Percentiles rank a stretch among this genome's conserved stretches.
Evolutionary conservation across 2,113 vertebrate genomes (phyloP).

Genomic region (Ciconia stormi): DNA sequence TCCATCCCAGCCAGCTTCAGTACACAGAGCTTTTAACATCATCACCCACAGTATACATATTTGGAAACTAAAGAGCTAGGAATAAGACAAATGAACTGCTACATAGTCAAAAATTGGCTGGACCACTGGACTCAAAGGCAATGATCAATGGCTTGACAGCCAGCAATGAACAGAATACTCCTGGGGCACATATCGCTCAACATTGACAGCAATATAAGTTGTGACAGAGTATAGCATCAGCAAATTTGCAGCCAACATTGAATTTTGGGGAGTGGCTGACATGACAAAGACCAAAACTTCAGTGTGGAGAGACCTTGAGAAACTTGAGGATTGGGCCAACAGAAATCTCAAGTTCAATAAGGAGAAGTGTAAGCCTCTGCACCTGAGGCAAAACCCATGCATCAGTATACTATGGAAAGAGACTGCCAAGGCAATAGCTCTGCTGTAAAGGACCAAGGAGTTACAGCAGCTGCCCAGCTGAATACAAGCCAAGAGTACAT

Average conservation of each 20-base stretch:
- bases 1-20: neutral
- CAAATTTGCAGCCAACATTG: neutral
- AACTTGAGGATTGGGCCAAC: neutral
- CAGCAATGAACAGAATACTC: neutral
- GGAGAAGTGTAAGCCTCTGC: neutral
- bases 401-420: neutral
- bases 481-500: neutral
- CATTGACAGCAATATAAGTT: neutral
- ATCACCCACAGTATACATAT: neutral
- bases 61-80: neutral
- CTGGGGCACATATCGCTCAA: neutral
- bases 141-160: neutral
- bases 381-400: neutral
- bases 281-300: neutral
- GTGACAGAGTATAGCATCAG: neutral
- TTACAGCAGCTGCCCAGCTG: neutral
- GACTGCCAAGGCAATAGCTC: neutral
- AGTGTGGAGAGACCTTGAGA: neutral
- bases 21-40: neutral
- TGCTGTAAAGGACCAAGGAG: neutral
- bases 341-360: neutral
- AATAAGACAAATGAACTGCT: neutral
- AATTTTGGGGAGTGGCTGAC: neutral
- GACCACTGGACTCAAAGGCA: neutral
- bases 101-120: neutral